A percentile compares a stretch with the other conserved stretches of the same genome.
Evolutionary conservation across 2,113 vertebrate genomes (phyloP).

Genomic region (Tringa solitaria): DNA sequence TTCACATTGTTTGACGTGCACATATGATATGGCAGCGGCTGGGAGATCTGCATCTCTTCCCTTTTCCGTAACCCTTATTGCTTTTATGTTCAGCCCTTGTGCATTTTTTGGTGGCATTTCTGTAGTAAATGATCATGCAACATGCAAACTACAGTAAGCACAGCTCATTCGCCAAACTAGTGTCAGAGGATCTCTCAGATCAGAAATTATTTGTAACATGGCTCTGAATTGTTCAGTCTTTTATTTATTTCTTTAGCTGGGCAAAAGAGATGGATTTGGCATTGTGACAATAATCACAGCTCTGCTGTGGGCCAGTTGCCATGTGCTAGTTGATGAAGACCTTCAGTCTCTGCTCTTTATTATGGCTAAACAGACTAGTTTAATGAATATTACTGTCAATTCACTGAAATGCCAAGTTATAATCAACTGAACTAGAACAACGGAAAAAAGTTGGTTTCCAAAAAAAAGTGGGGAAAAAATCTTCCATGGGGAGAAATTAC

Average conservation of each 20-base stretch:
- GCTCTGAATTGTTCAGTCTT: neutral
- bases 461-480: neutral
- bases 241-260: neutral
- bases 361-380: neutral
- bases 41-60: neutral
- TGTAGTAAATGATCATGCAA: neutral
- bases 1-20: neutral
- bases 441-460: neutral
- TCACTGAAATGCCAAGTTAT: constrained; percentile 29
- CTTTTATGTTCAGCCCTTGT: neutral
- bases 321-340: neutral
- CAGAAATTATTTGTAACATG: neutral
- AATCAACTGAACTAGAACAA: constrained; percentile 6
- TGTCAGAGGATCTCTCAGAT: neutral
- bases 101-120: neutral
- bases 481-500: neutral
- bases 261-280: neutral
- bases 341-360: neutral
- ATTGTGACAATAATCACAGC: neutral
- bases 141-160: neutral
- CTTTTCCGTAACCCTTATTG: neutral
- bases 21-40: accelerated
- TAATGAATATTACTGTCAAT: constrained; percentile 25
- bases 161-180: neutral
- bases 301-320: neutral